Evolutionary conservation across 1,140 invertebrate genomes (phyloP).

Genomic region (Drosophila nasuta): DNA sequence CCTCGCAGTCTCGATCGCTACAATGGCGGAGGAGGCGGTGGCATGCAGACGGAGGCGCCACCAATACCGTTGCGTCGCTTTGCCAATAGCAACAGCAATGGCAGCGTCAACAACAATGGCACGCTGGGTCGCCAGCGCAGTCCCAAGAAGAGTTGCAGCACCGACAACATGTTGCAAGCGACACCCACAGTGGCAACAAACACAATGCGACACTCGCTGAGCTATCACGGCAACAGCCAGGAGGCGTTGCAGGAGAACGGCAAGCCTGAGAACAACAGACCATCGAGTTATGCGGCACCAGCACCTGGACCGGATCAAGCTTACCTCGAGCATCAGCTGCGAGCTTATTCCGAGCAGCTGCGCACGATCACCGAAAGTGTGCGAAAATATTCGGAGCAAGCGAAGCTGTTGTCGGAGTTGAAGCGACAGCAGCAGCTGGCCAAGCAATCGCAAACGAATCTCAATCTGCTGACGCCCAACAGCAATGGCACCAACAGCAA

Average conservation of each 20-base stretch:
- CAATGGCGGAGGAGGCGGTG: slow-evolving; percentile 43
- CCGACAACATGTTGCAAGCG: slow-evolving; percentile 54
- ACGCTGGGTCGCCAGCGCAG: slow-evolving; percentile 25
- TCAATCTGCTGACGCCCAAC: slow-evolving; percentile 61
- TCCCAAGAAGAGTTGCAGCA: slow-evolving; percentile 60
- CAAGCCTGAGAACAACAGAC: slow-evolving; percentile 54
- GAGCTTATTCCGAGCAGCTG: slow-evolving; percentile 83
- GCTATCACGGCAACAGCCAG: slow-evolving; percentile 72
- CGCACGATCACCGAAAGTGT: slow-evolving; percentile 83
- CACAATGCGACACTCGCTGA: slow-evolving; percentile 75
- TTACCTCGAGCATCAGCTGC: slow-evolving; percentile 80
- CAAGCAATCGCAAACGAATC: slow-evolving; percentile 71
- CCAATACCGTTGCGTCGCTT: slow-evolving; percentile 77
- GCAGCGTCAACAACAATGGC: slow-evolving; percentile 43
- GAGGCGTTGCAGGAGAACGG: slow-evolving; percentile 25
- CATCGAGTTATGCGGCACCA: slow-evolving; percentile 76
- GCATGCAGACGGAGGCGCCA: slow-evolving; percentile 54
- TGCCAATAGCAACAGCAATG: slow-evolving; percentile 61
- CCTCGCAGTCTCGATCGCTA: slow-evolving; percentile 82
- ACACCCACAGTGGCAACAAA: background rate
- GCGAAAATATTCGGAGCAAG: slow-evolving; percentile 83
- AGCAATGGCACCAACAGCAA: slow-evolving; percentile 10
- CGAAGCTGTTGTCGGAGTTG: slow-evolving; percentile 79
- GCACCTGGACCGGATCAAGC: slow-evolving; percentile 73
- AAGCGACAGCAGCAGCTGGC: slow-evolving; percentile 81